Base-by-base conservation (phyloP, 2,888 invertebrate genomes). In the Cryptus armator region DNA sequence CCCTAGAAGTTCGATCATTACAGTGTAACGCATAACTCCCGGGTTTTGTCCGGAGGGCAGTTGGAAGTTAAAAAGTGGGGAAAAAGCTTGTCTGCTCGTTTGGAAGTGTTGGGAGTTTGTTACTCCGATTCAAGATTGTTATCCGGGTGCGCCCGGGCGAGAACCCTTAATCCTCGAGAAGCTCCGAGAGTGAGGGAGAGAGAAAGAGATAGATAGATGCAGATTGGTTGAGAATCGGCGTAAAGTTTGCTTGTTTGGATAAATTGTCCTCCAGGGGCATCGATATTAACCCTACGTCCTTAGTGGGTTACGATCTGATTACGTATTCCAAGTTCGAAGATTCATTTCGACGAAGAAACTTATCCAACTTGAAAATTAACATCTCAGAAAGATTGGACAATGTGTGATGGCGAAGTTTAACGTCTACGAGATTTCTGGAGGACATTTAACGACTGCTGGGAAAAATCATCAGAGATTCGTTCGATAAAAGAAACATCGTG, bases 251-350 rank as follows among this genome's bases (percentile, higher is more conserved):
- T 62, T 46, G 46, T 74, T 46, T 59, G 46, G 46, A 46, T n/a
- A 74, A 74, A 74, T 74, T 74, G 46, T 74, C n/a, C 59, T 74
- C 74, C 12, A 59, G 74, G 24, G 74, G 32, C n/a, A 46, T 46
- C 24, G 68, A 24, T 68, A 48, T 24, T 29, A 14, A n/a, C 46
- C 10, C 29, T 9, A 29, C 5, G 44, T 10, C 46, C 29, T 12
- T 16, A 29, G n/a, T 29, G 19, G 29, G 29, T 12, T 29, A 19
- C 10, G 43, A 29, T 46, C 62, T 14, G 16, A 44, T 74, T 24
- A 29, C 32, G 37, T 43, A 37, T 16, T 64, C 64, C 64, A 19
- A 37, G 37, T 56, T 71, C 16, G 10, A 12, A 29, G 37, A 29
- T 71, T 37, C 1, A 24, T 56, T 32, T 32, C 29, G 16, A 4